A percentile compares a stretch with the other conserved stretches of the same genome.
Conservation (phyloP, 1,140 invertebrate genomes). For the Holcopasites calliopsidis region DNA sequence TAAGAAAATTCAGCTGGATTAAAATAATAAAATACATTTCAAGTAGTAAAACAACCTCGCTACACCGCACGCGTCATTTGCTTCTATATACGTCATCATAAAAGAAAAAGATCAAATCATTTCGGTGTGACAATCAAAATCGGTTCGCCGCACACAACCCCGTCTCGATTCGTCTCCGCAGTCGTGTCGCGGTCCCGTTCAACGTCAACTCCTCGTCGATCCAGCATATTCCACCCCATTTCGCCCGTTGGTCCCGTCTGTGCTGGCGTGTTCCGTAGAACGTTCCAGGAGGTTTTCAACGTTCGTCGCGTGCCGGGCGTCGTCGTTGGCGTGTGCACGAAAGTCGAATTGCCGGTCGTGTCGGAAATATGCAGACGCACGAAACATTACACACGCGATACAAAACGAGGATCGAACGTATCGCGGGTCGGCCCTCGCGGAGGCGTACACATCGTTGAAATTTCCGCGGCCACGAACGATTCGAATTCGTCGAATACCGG, state of each 20-base stretch:
- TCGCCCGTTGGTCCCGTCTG: neutral
- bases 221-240: too few relatives aligned
- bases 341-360: slow-evolving; percentile 29
- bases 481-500: slow-evolving; percentile 29
- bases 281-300: too few relatives aligned
- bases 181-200: slow-evolving; percentile 5
- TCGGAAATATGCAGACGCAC: slow-evolving; percentile 49
- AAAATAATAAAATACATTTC: too few relatives aligned
- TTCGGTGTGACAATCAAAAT: neutral
- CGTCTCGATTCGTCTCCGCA: neutral
- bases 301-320: slow-evolving; percentile 52
- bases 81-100: too few relatives aligned
- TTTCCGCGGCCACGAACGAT: slow-evolving; percentile 31
- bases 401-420: slow-evolving; percentile 3
- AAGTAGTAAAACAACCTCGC: too few relatives aligned
- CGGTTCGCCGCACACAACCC: neutral
- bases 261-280: neutral
- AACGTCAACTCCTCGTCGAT: neutral
- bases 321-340: neutral
- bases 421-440: neutral
- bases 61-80: too few relatives aligned
- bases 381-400: slow-evolving; percentile 54
- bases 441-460: slow-evolving; percentile 3
- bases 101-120: too few relatives aligned
- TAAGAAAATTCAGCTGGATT: too few relatives aligned